Evolutionary conservation across 2,113 vertebrate species (phyloP).

Genomic region (Oncorhynchus gorbuscha): DNA sequence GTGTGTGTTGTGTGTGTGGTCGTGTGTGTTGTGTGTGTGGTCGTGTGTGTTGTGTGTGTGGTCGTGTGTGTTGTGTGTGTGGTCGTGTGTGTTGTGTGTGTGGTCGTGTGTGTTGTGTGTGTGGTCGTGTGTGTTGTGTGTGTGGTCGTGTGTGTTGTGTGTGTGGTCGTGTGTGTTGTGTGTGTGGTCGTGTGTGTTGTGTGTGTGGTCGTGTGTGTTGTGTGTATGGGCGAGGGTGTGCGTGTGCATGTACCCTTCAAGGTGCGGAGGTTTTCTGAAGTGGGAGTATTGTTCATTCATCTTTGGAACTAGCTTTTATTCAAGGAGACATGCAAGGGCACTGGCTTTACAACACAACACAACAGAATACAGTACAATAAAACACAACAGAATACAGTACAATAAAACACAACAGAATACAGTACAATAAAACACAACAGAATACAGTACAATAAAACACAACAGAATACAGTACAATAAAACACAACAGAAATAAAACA

Average conservation of each 20-base stretch:
- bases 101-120: background rate
- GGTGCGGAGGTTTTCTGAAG: background rate
- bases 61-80: background rate
- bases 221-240: too few relatives aligned
- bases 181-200: background rate
- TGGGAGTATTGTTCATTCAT: constrained; percentile 1
- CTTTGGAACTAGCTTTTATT: background rate
- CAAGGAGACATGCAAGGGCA: background rate
- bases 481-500: too few relatives aligned
- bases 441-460: too few relatives aligned
- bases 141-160: background rate
- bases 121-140: background rate
- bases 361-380: too few relatives aligned
- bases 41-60: background rate
- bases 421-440: too few relatives aligned
- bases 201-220: background rate
- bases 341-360: too few relatives aligned
- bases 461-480: too few relatives aligned
- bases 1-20: background rate
- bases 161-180: background rate
- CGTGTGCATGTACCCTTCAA: too few relatives aligned
- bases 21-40: background rate
- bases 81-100: background rate
- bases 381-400: too few relatives aligned
- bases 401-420: too few relatives aligned